These are phyloP conservation scores for Phymastichus coffea DNA, from an alignment of 1,140 invertebrate species.

Conservation along the genomic window DNA sequence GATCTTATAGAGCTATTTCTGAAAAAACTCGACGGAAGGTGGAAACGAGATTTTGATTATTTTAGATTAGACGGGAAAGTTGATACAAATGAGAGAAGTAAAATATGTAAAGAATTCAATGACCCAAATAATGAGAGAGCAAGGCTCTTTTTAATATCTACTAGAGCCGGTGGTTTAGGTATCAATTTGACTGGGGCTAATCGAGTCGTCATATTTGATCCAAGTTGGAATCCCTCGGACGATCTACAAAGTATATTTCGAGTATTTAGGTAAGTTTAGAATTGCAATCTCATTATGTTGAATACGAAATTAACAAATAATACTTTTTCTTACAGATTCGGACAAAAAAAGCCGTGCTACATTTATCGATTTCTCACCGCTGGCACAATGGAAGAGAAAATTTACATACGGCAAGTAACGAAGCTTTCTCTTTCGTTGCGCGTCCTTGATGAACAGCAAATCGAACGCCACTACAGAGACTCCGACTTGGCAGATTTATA, in stretches of 20 bases:
- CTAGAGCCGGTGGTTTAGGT: conserved; percentile 90
- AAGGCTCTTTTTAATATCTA: conserved; percentile 94
- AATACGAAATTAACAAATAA: background rate
- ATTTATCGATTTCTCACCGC: conserved; percentile 90
- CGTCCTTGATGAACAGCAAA: conserved; percentile 96
- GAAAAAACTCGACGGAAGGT: conserved; percentile 65
- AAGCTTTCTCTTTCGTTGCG: conserved; percentile 91
- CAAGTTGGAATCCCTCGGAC: conserved; percentile 96
- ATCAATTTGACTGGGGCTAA: conserved; percentile 96
- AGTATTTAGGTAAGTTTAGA: conserved; percentile 69
- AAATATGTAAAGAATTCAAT: conserved; percentile 84
- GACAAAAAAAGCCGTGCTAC: conserved; percentile 91
- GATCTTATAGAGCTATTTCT: conserved; percentile 92
- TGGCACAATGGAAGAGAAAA: conserved; percentile 98
- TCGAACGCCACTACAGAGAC: conserved; percentile 90
- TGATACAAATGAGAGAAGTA: conserved; percentile 71
- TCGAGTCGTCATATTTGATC: conserved; percentile 95
- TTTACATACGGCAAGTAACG: conserved; percentile 94
- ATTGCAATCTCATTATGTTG: background rate
- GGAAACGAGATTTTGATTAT: conserved; percentile 83
- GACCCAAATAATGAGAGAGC: conserved; percentile 71
- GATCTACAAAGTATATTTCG: conserved; percentile 98
- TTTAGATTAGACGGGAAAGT: conserved; percentile 89
- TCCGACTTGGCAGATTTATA: conserved; percentile 89
- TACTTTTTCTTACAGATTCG: conserved; percentile 59